Evolutionary conservation across 1,140 invertebrate genomes (phyloP).

Genomic region (Drosophila albomicans): DNA sequence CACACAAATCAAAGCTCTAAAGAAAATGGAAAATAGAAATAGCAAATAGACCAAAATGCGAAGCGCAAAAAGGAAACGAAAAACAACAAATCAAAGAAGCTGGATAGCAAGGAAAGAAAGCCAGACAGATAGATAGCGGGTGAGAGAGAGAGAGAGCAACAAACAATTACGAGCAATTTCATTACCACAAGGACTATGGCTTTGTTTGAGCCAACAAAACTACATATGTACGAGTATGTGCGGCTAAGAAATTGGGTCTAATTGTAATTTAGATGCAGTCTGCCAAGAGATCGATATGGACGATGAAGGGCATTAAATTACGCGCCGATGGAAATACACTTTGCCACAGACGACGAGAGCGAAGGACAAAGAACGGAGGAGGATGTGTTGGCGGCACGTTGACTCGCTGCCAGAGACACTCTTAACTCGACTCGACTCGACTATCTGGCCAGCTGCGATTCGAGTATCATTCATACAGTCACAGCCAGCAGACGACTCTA

Average conservation of each 20-base stretch:
- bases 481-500: slow-evolving; percentile 30
- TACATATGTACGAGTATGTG: neutral
- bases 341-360: slow-evolving; percentile 9
- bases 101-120: neutral
- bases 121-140: neutral
- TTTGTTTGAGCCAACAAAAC: slow-evolving; percentile 39
- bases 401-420: slow-evolving; percentile 32
- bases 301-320: slow-evolving; percentile 55
- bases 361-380: neutral
- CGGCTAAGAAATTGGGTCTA: slow-evolving; percentile 53
- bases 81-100: slow-evolving; percentile 48
- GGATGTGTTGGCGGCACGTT: slow-evolving; percentile 8
- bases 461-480: slow-evolving; percentile 70
- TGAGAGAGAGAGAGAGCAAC: neutral
- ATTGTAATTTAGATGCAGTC: slow-evolving; percentile 75
- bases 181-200: slow-evolving; percentile 44
- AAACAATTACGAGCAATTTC: slow-evolving; percentile 75
- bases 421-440: slow-evolving; percentile 1
- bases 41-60: neutral
- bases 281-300: slow-evolving; percentile 55
- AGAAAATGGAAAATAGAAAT: slow-evolving; percentile 38
- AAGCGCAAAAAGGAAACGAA: slow-evolving; percentile 15
- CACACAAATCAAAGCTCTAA: slow-evolving; percentile 61
- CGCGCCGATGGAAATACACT: slow-evolving; percentile 38
- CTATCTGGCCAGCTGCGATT: slow-evolving; percentile 53